phyloP scores from a whole-genome alignment of 2,888 invertebrate genomes.

The Coremacera marginata region DNA sequence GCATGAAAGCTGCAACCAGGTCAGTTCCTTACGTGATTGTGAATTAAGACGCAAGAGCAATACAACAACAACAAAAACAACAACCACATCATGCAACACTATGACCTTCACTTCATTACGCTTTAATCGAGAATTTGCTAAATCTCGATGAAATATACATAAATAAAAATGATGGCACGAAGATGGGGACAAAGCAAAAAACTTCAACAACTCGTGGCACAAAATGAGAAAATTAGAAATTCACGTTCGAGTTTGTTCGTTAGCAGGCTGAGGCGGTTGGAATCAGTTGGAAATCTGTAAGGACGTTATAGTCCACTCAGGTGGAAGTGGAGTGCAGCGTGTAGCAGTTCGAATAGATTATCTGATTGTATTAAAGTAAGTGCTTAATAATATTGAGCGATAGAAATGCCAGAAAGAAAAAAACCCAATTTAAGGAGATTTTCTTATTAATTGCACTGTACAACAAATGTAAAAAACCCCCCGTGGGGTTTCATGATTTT shows the following conservation, averaged over 20 bases:
- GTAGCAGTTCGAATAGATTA: neutral
- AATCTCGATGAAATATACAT: constrained; percentile 13
- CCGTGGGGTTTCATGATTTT: too few relatives aligned
- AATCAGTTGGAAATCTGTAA: constrained; percentile 12
- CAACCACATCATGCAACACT: neutral
- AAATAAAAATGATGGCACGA: neutral
- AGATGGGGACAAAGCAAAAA: neutral
- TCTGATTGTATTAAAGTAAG: neutral
- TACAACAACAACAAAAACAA: neutral
- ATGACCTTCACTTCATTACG: constrained; percentile 27
- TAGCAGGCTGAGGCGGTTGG: constrained; percentile 19
- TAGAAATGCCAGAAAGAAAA: too few relatives aligned
- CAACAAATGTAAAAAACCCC: too few relatives aligned
- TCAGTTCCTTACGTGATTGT: constrained; percentile 1
- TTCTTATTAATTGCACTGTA: too few relatives aligned
- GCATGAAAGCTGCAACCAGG: neutral
- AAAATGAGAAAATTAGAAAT: neutral
- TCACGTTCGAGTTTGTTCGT: constrained; percentile 21
- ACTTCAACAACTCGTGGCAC: neutral
- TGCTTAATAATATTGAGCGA: too few relatives aligned
- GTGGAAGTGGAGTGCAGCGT: neutral
- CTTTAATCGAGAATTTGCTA: neutral
- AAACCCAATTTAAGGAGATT: too few relatives aligned
- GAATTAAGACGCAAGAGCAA: neutral
- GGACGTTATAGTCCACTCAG: neutral